Base-by-base conservation (phyloP, 2,113 vertebrate species). In the Emydura subglobosa region DNA sequence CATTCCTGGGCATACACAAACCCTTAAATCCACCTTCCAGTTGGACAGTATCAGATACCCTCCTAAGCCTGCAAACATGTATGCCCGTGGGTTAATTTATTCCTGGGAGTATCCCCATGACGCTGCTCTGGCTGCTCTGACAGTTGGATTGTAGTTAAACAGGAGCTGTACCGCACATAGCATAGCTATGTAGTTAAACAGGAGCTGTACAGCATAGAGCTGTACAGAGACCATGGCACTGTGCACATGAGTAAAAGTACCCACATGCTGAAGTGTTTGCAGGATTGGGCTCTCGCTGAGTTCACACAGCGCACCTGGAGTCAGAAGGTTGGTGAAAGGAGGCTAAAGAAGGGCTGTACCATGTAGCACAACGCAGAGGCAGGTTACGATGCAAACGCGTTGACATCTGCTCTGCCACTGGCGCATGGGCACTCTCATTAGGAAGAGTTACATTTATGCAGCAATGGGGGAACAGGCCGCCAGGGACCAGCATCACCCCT, bases 341-440 rank as follows among this genome's bases (percentile, higher is more conserved):
- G 34, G 9, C 17, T 21, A 21, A 21, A 21, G n/a, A 72, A 72
- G 65, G 65, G 65, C 19, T 39, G n/a, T 34, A 3, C 9, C 17
- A 2, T 55, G 2, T 0, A 6, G 59, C 83, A 50, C 31, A n/a
- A 78, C 12, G 10, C 34, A 0, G 10, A 1, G 50, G 22, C 34
- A 0, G 54, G 3, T 0, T 2, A 2, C 0, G 4, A 78, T 1
- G 1, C 59, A 2, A 9, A 21, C 0, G 2, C 1, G 0, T 4
- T 25, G 1, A 61, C 27, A 14, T 25, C 24, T 29, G 24, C 42
- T 16, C 74, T 78, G 74, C 42, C 42, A 21, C 7, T 8, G 42
- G 13, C 25, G 12, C 44, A 7, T 47, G 74, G 16, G 44, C 74
- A 27, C 25, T 13, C 42, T 78, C 39, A 29, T 47, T 47, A 47